Conservation (phyloP, 1,140 invertebrate species). For the Ptiloglossa arizonensis region DNA sequence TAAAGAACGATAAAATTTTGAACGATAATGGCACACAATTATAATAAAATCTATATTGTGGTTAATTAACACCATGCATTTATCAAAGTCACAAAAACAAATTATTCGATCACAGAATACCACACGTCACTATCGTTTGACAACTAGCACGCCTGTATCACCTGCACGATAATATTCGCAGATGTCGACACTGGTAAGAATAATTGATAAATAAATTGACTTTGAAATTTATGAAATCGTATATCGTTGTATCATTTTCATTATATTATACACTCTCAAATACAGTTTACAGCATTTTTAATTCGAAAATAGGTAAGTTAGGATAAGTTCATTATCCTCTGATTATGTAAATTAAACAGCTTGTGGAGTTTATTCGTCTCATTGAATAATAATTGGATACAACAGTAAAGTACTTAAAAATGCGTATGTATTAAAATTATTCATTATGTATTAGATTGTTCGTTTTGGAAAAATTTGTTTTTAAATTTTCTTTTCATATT, state of each 20-base stretch:
- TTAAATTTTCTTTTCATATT: no score
- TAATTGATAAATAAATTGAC: constrained; percentile 18
- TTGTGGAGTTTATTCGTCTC: background rate
- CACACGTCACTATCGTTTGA: constrained; percentile 2
- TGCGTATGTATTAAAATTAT: no score
- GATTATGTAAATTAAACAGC: constrained; percentile 42
- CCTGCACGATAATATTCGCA: background rate
- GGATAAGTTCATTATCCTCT: background rate
- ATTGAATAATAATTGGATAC: constrained; percentile 28
- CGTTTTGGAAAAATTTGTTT: no score
- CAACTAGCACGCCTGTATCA: constrained; percentile 17
- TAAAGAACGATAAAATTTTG: background rate
- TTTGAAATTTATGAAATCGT: background rate
- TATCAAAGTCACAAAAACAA: constrained; percentile 16
- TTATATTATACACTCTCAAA: background rate
- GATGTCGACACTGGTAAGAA: constrained; percentile 46
- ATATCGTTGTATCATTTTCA: background rate
- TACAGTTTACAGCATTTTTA: background rate
- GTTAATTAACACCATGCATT: constrained; percentile 1
- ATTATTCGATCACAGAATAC: background rate
- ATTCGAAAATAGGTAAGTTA: background rate
- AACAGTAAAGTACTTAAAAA: no score
- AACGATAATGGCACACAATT: background rate
- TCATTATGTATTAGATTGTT: no score
- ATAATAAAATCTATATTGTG: background rate